phyloP scores from a whole-genome alignment of 2,113 vertebrate species.

The Chloropsis hardwickii region DNA sequence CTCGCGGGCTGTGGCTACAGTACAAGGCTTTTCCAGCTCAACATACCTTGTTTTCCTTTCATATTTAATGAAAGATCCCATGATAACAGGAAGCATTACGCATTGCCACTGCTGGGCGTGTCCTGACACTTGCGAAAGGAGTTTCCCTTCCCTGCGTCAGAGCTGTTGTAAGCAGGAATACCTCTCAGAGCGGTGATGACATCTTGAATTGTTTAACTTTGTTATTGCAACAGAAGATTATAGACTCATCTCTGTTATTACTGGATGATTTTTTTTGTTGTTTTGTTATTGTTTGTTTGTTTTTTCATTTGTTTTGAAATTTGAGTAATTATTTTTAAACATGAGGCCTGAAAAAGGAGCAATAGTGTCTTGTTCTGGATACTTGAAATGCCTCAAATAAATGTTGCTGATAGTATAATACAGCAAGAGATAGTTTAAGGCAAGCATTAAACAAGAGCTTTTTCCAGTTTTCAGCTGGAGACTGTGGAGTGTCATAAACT shows the following conservation, averaged over 20 bases:
- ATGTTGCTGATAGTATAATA: background rate
- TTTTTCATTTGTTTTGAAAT: background rate
- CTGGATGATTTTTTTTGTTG: background rate
- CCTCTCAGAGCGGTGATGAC: background rate
- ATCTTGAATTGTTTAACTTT: background rate
- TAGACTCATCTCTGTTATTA: background rate
- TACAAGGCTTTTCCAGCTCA: background rate
- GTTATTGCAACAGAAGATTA: background rate
- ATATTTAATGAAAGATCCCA: background rate
- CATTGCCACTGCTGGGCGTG: background rate
- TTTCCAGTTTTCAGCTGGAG: background rate
- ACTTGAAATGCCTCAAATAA: background rate
- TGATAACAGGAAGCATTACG: constrained; percentile 1
- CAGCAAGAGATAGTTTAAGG: background rate
- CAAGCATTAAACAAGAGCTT: background rate
- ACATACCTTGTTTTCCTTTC: background rate
- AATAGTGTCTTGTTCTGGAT: background rate
- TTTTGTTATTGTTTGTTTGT: background rate
- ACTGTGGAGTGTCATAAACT: background rate
- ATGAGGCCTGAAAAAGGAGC: background rate
- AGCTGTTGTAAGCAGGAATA: background rate
- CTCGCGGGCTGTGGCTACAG: constrained; percentile 10
- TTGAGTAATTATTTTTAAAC: background rate
- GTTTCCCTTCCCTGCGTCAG: background rate
- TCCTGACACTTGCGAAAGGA: background rate